These are phyloP conservation scores for Heliocidaris erythrogramma DNA, from an alignment of 35 echinoderm and acorn worm genomes.

Conservation along the genomic window DNA sequence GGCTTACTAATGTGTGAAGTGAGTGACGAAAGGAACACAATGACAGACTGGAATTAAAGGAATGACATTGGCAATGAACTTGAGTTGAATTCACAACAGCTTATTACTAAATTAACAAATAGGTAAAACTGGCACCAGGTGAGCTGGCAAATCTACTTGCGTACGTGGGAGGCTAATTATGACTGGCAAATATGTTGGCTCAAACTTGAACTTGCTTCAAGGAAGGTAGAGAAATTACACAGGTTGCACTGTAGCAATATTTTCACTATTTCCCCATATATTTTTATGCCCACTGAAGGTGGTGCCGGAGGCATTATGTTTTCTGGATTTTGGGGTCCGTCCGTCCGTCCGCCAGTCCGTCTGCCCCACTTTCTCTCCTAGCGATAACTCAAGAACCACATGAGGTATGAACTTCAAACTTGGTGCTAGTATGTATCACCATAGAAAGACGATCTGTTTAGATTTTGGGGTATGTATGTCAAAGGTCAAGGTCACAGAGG, in stretches of 20 bases:
- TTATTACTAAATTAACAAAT: not conserved
- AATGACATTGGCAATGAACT: not conserved
- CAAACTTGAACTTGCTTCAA: not conserved
- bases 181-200: not conserved
- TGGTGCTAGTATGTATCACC: no score
- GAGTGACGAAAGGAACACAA: not conserved
- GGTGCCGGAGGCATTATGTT: no score
- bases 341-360: no score
- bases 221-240: not conserved
- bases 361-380: no score
- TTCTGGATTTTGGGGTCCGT: no score
- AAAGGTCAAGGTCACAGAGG: no score
- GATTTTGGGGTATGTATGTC: no score
- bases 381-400: no score
- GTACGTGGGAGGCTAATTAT: not conserved
- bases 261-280: no score
- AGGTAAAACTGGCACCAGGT: not conserved
- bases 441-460: no score
- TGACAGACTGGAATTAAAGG: not conserved
- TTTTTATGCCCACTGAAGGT: no score
- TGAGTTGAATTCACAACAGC: not conserved
- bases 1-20: not conserved
- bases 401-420: no score
- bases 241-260: not conserved
- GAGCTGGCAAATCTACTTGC: not conserved